Evolutionary conservation across 1,140 invertebrate species (phyloP).

Genomic region (Lordiphosa stackelbergi): DNA sequence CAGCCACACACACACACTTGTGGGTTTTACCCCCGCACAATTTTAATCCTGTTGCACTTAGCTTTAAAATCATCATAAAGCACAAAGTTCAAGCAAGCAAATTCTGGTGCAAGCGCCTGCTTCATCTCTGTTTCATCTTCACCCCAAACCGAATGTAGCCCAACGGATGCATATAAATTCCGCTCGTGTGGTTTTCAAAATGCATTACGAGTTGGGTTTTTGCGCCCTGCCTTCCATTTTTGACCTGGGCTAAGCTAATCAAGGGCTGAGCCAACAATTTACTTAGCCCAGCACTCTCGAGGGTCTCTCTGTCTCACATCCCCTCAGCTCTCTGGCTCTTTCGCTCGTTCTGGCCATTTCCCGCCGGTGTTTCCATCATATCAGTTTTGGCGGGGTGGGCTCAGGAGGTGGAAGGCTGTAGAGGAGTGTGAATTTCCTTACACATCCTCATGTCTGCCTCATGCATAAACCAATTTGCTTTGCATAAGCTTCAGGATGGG

Average conservation of each 20-base stretch:
- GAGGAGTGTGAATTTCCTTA: conserved; percentile 52
- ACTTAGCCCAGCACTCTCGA: conserved; percentile 48
- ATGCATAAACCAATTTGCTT: conserved; percentile 73
- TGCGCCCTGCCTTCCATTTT: conserved; percentile 20
- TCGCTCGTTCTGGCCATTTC: conserved; percentile 3
- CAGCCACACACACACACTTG: background rate
- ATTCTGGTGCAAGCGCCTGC: conserved; percentile 43
- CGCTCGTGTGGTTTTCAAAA: conserved; percentile 71
- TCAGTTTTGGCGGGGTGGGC: conserved; percentile 10
- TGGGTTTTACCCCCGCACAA: too few relatives aligned
- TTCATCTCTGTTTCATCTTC: background rate
- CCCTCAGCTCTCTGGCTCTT: conserved; percentile 6
- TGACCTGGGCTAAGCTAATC: conserved; percentile 58
- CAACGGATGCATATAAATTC: conserved; percentile 63
- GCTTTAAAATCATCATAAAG: conserved; percentile 37
- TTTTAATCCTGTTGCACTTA: conserved; percentile 21
- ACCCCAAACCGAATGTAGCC: conserved; percentile 2
- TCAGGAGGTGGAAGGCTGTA: background rate
- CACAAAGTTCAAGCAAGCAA: conserved; percentile 26
- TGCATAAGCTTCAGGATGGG: conserved; percentile 47
- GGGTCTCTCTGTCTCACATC: conserved; percentile 5
- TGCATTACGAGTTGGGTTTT: conserved; percentile 47
- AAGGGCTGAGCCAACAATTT: conserved; percentile 73
- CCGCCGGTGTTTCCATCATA: conserved; percentile 50
- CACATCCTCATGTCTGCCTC: conserved; percentile 39